These are phyloP conservation scores for Stenoptilia bipunctidactyla DNA, from an alignment of 2,888 invertebrate genomes.

Conservation along the genomic window DNA sequence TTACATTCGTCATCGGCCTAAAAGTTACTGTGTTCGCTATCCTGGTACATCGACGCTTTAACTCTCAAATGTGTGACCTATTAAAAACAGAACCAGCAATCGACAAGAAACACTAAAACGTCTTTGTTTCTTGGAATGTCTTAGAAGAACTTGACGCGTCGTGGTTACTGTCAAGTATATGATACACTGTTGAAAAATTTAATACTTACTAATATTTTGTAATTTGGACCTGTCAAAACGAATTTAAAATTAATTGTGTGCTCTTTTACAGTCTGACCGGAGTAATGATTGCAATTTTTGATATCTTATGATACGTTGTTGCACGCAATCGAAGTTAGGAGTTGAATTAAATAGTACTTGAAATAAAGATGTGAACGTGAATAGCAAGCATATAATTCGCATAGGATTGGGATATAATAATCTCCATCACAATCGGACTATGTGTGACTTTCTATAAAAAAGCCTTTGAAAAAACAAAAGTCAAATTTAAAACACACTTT, in stretches of 20 bases:
- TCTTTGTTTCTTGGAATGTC: neutral
- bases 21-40: slow-evolving; percentile 25
- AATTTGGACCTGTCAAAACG: slow-evolving; percentile 55
- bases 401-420: too few relatives aligned
- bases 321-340: too few relatives aligned
- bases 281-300: too few relatives aligned
- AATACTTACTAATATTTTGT: slow-evolving; percentile 28
- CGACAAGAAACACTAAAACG: slow-evolving; percentile 19
- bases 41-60: slow-evolving; percentile 44
- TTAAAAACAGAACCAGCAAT: slow-evolving; percentile 24
- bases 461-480: too few relatives aligned
- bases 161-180: slow-evolving; percentile 21
- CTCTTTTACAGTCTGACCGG: slow-evolving; percentile 31
- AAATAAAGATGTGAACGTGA: too few relatives aligned
- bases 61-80: slow-evolving; percentile 2
- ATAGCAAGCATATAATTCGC: too few relatives aligned
- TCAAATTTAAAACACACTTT: too few relatives aligned
- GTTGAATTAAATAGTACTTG: too few relatives aligned
- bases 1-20: slow-evolving; percentile 52
- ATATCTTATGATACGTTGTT: too few relatives aligned
- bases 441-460: too few relatives aligned
- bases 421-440: too few relatives aligned
- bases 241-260: slow-evolving; percentile 54
- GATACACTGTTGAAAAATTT: slow-evolving; percentile 19
- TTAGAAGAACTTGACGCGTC: slow-evolving; percentile 13